phyloP scores from a whole-genome alignment of 2,888 invertebrate genomes.

The Carabus problematicus region DNA sequence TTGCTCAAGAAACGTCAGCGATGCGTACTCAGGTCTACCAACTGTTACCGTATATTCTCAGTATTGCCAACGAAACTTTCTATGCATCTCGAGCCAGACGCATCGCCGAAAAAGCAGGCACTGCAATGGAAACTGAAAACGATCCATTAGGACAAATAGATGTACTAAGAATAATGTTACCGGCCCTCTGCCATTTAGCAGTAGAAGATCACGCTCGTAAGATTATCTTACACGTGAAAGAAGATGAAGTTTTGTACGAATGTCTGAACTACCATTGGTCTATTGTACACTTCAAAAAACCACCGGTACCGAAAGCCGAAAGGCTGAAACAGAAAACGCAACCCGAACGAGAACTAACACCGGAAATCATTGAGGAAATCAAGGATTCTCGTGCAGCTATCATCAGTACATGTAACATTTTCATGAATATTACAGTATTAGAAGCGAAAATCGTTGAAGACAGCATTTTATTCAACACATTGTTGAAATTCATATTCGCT shows the following conservation, averaged over 20 bases:
- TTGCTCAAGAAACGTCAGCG: constrained; percentile 89
- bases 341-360: constrained; percentile 77
- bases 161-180: constrained; percentile 81
- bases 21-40: constrained; percentile 84
- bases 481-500: constrained; percentile 85
- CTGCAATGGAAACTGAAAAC: constrained; percentile 54
- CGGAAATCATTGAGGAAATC: constrained; percentile 80
- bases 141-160: constrained; percentile 64
- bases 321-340: constrained; percentile 76
- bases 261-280: constrained; percentile 85
- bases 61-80: constrained; percentile 83
- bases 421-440: constrained; percentile 91
- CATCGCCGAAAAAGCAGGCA: constrained; percentile 70
- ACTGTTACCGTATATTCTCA: constrained; percentile 81
- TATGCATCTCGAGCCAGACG: constrained; percentile 74
- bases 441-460: constrained; percentile 85
- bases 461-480: constrained; percentile 76
- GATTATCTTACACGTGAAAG: constrained; percentile 77
- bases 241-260: constrained; percentile 82
- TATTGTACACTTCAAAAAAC: constrained; percentile 84
- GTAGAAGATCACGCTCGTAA: constrained; percentile 88
- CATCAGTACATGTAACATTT: constrained; percentile 87
- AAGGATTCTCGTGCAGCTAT: constrained; percentile 84
- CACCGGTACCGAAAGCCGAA: constrained; percentile 81
- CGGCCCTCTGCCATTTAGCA: constrained; percentile 88